These are phyloP conservation scores for Chaetodon trifasciatus DNA, from an alignment of 2,797 vertebrate species.

Conservation along the genomic window DNA sequence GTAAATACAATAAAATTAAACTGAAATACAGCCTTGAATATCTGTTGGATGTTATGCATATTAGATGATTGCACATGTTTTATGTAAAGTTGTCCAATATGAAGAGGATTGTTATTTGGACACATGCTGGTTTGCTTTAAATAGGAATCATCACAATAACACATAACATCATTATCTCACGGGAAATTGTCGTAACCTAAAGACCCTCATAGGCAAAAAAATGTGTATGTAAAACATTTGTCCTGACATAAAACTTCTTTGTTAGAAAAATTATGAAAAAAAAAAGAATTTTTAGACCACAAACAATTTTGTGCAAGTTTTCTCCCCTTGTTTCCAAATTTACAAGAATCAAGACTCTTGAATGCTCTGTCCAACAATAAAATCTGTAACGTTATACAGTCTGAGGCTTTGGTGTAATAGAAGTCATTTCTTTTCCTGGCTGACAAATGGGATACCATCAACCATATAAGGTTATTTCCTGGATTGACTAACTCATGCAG, in stretches of 20 bases:
- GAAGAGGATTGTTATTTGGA: background rate
- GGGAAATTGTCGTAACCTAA: background rate
- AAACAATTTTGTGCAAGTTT: background rate
- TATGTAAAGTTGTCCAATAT: background rate
- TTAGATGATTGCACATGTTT: background rate
- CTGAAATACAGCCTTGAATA: background rate
- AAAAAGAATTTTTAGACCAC: background rate
- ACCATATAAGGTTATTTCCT: slow-evolving; percentile 60
- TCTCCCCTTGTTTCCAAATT: too few relatives aligned
- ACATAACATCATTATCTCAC: background rate
- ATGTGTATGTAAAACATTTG: background rate
- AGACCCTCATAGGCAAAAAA: background rate
- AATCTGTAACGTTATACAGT: too few relatives aligned
- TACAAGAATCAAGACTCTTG: background rate
- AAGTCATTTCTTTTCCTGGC: background rate
- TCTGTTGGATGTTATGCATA: background rate
- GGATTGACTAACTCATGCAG: slow-evolving; percentile 33
- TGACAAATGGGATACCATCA: slow-evolving; percentile 12
- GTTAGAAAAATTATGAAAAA: background rate
- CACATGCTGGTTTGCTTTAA: background rate
- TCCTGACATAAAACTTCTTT: background rate
- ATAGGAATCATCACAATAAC: background rate
- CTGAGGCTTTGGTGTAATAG: background rate
- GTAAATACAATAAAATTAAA: background rate
- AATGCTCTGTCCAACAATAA: background rate